Evolutionary conservation across 1,140 invertebrate genomes (phyloP).

Genomic region (Grapholita molesta): DNA sequence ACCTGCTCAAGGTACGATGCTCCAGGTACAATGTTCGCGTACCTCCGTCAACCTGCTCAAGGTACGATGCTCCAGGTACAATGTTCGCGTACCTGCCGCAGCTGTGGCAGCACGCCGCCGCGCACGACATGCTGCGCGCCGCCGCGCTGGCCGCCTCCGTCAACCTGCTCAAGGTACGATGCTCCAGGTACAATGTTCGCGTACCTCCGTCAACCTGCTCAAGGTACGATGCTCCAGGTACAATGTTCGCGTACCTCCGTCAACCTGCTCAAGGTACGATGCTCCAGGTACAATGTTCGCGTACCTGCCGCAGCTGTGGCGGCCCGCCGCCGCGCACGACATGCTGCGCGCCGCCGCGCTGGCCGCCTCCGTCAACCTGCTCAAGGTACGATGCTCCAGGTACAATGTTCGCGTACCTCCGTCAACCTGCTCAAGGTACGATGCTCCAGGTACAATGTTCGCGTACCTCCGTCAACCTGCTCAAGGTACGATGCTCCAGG

Average conservation of each 20-base stretch:
- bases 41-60: conserved; percentile 86
- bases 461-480: conserved; percentile 89
- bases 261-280: conserved; percentile 77
- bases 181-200: conserved; percentile 83
- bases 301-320: conserved; percentile 91
- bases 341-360: conserved; percentile 94
- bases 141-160: conserved; percentile 93
- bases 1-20: conserved; percentile 81
- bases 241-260: conserved; percentile 85
- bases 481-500: no score
- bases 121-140: conserved; percentile 94
- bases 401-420: no score
- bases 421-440: no score
- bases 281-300: conserved; percentile 83
- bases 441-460: no score
- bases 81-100: conserved; percentile 89
- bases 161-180: conserved; percentile 77
- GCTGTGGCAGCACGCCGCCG: conserved; percentile 91
- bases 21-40: no score
- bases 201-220: conserved; percentile 83
- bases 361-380: conserved; percentile 83
- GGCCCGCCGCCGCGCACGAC: conserved; percentile 89
- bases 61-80: no score
- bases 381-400: no score
- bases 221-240: conserved; percentile 69